phyloP scores from a whole-genome alignment of 2,797 vertebrate genomes.

The Orestias chungarensis region DNA sequence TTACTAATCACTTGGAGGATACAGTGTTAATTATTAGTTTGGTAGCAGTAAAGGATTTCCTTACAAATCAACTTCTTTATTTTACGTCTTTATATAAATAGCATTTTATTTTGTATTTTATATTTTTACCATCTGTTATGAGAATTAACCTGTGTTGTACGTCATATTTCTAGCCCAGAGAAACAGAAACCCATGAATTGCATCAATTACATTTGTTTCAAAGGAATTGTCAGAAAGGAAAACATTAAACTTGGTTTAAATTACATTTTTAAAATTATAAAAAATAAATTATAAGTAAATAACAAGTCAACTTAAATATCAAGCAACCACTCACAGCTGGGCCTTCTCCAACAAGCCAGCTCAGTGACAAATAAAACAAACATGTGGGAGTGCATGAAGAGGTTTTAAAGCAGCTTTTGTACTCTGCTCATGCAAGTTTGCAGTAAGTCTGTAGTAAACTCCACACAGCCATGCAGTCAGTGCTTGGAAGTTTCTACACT shows the following conservation, averaged over 20 bases:
- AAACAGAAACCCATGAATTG: background rate
- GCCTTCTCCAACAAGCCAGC: background rate
- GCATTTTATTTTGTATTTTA: background rate
- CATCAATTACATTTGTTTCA: background rate
- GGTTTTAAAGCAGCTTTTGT: background rate
- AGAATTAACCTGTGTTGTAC: background rate
- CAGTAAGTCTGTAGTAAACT: background rate
- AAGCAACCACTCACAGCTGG: background rate
- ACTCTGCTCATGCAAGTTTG: background rate
- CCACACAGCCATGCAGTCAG: background rate
- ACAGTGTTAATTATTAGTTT: background rate
- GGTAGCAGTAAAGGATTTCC: background rate
- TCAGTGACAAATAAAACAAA: background rate
- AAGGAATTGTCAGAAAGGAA: background rate
- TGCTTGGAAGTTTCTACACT: background rate
- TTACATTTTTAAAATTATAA: too few species aligned
- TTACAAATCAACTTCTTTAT: background rate
- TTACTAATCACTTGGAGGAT: too few species aligned
- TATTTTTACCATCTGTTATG: background rate
- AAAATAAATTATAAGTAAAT: too few species aligned
- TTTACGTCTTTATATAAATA: background rate
- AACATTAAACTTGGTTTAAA: too few species aligned
- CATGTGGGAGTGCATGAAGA: background rate
- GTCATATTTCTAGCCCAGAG: background rate
- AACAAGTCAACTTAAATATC: too few species aligned